Conservation (phyloP, 2,797 vertebrate genomes). For the Adelosebastes latens region DNA sequence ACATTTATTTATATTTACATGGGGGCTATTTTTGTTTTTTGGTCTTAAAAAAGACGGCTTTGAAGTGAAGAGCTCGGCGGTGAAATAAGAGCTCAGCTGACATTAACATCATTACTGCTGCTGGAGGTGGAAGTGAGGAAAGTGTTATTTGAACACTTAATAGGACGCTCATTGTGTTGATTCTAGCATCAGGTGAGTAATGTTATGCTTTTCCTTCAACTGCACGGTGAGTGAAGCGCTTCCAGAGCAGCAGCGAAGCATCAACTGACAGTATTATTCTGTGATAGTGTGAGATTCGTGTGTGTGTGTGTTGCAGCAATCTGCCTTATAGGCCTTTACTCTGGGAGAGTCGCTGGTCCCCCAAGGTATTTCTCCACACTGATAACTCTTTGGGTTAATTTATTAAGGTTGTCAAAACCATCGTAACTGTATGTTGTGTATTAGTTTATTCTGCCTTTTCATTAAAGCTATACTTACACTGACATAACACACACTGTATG, state of each 20-base stretch:
- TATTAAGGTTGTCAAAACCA: neutral
- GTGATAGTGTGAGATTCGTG: neutral
- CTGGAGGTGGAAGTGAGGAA: constrained; percentile 18
- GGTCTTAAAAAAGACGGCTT: constrained; percentile 34
- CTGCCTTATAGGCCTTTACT: neutral
- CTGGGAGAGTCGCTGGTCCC: neutral
- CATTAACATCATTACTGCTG: constrained; percentile 53
- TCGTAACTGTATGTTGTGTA: neutral
- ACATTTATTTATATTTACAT: constrained; percentile 65
- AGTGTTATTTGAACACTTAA: constrained; percentile 45
- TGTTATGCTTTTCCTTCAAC: constrained; percentile 49
- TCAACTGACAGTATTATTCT: neutral
- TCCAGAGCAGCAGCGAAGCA: constrained; percentile 18
- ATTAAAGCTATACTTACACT: neutral
- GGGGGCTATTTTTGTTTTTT: constrained; percentile 32
- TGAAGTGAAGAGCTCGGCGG: constrained; percentile 34
- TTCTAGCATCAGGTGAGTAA: constrained; percentile 49
- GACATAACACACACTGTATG: neutral
- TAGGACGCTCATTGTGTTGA: constrained; percentile 27
- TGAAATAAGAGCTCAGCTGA: constrained; percentile 47
- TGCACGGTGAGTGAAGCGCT: constrained; percentile 5
- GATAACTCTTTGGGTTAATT: neutral
- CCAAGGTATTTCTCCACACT: neutral
- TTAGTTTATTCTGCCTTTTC: neutral
- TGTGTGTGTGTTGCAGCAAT: neutral